A percentile compares a stretch with the other conserved stretches of the same genome.
phyloP scores from a whole-genome alignment of 2,113 vertebrate genomes.

The Micromys minutus region DNA sequence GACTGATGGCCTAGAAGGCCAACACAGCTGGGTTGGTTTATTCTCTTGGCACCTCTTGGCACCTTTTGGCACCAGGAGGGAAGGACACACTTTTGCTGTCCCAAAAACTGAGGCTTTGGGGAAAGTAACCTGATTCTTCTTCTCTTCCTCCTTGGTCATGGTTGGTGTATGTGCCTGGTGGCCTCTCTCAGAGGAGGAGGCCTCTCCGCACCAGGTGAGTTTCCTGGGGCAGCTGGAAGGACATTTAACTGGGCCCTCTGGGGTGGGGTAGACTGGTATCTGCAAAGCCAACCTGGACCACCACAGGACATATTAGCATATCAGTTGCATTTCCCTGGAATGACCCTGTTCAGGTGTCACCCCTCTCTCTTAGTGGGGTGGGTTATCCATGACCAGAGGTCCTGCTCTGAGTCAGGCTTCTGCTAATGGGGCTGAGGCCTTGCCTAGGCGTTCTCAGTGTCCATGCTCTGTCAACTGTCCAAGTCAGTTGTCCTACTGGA shows the following conservation, averaged over 20 bases:
- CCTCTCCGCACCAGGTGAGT: slow-evolving; percentile 86
- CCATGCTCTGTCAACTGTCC: not conserved
- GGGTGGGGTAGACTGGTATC: not conserved
- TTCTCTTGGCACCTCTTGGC: too few species aligned
- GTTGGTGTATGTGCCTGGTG: not conserved
- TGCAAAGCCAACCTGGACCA: not conserved
- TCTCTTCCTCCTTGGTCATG: not conserved
- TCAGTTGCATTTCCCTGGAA: not conserved
- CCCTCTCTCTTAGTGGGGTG: slow-evolving; percentile 17
- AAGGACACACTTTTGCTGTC: not conserved
- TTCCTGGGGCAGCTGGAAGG: slow-evolving; percentile 19
- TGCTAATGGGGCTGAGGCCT: not conserved
- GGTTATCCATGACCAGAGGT: not conserved
- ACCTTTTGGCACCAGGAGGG: not conserved
- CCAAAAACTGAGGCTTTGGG: not conserved
- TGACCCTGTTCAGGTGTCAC: not conserved
- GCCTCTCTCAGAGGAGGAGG: slow-evolving; percentile 85
- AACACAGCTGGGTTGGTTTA: not conserved
- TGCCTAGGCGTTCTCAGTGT: not conserved
- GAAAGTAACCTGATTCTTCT: slow-evolving; percentile 14
- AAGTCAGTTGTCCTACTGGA: not conserved
- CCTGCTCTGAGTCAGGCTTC: not conserved
- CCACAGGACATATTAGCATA: slow-evolving; percentile 59
- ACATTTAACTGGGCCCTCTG: not conserved
- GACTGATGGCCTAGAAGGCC: not conserved